Evolutionary conservation across 2,888 invertebrate genomes (phyloP), one percentile per base, ranked within the genome.

Genomic region (Dinocampus coccinellae): DNA sequence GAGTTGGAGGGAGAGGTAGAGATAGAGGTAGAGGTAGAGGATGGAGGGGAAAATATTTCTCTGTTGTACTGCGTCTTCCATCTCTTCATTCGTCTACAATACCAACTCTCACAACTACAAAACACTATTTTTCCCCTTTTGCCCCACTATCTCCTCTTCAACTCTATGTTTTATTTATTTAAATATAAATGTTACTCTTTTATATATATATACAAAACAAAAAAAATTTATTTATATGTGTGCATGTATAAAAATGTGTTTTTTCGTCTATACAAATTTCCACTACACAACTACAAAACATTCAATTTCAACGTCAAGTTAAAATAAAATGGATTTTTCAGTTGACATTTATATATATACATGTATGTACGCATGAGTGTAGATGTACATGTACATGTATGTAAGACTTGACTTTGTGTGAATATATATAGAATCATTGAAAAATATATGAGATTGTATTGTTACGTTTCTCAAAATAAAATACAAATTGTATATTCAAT

Each of bases 231-330:
- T 42, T n/a, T 42, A n/a, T 42, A n/a, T 16, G 29, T n/a, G n/a
- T 39, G n/a, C 4, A 39, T n/a, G n/a, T 39, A n/a, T 39, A 39
- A n/a, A 39, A 13, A 39, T 39, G 3, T 39, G 13, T 73, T 73
- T 73, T 53, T 73, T 52, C 34, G 66, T 64, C 62, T 65, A 57
- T 63, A 70, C 72, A 88, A 88, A 87, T 84, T 88, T 88, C 78
- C 70, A 70, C 70, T 55, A 55, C 60, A 58, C 47, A 57, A 66
- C 73, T 66, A 89, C 89, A 89, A 90, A 90, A 89, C 89, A 89
- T 90, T 90, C 89, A 89, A 90, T 90, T 90, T 89, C 88, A 89
- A 88, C 89, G 89, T 89, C 88, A 89, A 89, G 89, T 90, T 89
- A 89, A 89, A 89, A 88, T 88, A 89, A 89, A 90, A 90, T 90